These are phyloP conservation scores for Drosophila merina DNA, from an alignment of 2,888 invertebrate genomes.

Conservation along the genomic window DNA sequence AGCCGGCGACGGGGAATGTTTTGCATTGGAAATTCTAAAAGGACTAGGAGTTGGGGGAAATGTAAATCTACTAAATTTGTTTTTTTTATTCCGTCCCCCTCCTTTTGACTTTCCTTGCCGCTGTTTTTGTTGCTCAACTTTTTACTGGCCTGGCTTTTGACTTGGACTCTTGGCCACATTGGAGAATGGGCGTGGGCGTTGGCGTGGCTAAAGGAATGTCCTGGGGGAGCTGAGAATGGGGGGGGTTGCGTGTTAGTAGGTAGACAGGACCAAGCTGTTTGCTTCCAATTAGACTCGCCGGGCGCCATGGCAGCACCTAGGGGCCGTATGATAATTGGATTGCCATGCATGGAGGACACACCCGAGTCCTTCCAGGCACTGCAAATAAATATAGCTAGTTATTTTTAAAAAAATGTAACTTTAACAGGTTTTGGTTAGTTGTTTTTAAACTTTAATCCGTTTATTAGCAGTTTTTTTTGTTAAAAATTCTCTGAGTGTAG, in stretches of 20 bases:
- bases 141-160: conserved; percentile 56
- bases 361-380: conserved; percentile 28
- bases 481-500: conserved; percentile 4
- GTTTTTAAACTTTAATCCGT: too few species aligned
- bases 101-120: conserved; percentile 37
- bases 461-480: too few species aligned
- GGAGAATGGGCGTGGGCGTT: neutral
- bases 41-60: conserved; percentile 42
- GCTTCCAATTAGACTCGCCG: conserved; percentile 69
- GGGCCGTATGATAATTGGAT: conserved; percentile 76
- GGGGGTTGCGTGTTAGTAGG: neutral
- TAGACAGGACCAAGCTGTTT: conserved; percentile 61
- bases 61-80: conserved; percentile 70
- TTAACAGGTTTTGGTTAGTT: too few species aligned
- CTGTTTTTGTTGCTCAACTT: conserved; percentile 35
- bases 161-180: conserved; percentile 27
- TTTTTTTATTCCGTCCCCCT: conserved; percentile 26
- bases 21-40: conserved; percentile 65
- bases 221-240: neutral
- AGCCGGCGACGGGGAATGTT: conserved; percentile 53
- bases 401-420: too few species aligned
- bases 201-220: neutral
- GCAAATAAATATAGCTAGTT: neutral
- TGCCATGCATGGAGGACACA: conserved; percentile 64
- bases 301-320: conserved; percentile 54